phyloP scores from a whole-genome alignment of 2,888 invertebrate genomes.

The Steinernema scapterisci region DNA sequence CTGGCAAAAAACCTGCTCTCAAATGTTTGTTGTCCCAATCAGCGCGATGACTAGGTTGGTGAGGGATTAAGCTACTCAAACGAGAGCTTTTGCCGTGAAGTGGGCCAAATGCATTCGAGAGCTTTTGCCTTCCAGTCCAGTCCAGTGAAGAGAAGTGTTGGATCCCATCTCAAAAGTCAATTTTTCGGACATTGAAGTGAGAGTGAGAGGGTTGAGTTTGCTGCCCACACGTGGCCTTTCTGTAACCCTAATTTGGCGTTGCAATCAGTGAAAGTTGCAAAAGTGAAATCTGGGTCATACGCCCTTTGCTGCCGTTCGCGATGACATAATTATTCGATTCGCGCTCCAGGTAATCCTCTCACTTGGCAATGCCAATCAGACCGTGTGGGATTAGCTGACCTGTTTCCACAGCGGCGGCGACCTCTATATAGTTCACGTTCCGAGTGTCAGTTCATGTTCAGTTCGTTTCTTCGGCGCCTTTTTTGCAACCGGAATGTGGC shows the following conservation, averaged over 20 bases:
- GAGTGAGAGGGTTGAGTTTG: no score
- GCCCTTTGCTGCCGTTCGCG: conserved; percentile 10
- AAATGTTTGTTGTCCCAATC: neutral
- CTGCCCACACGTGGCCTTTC: neutral
- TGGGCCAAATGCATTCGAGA: no score
- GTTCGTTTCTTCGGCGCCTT: neutral
- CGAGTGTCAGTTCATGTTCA: neutral
- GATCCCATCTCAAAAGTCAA: no score
- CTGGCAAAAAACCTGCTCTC: neutral
- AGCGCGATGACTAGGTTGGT: neutral
- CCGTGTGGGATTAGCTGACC: conserved; percentile 29
- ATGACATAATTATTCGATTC: conserved; percentile 14
- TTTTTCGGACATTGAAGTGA: no score
- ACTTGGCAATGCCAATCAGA: conserved; percentile 11
- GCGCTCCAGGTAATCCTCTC: conserved; percentile 22
- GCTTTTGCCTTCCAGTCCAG: no score
- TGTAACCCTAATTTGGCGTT: neutral
- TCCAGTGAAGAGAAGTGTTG: no score
- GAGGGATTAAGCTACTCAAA: no score
- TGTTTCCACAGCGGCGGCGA: conserved; percentile 22
- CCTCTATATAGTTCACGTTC: conserved; percentile 8
- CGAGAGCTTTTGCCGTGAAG: no score
- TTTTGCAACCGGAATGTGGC: conserved; percentile 27
- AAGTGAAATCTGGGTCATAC: conserved; percentile 24
- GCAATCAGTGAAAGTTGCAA: conserved; percentile 20